A percentile compares a stretch with the other conserved stretches of the same genome.
Conservation (phyloP, 1,140 invertebrate genomes). For the Diorhabda sublineata region DNA sequence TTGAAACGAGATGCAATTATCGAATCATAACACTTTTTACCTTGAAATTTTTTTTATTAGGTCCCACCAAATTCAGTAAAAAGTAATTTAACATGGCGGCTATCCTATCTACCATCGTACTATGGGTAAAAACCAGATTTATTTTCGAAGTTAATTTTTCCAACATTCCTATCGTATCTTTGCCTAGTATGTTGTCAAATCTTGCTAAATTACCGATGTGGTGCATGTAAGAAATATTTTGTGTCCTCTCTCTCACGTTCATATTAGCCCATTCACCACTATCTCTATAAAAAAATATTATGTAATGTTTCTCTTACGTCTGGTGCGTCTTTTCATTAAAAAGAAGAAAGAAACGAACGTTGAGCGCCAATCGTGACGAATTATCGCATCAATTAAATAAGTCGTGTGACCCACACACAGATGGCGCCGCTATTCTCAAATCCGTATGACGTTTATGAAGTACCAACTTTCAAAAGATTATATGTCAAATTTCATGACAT, state of each 20-base stretch:
- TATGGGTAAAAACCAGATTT: constrained; percentile 83
- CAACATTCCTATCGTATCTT: constrained; percentile 81
- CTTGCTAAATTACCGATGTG: constrained; percentile 80
- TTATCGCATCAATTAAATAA: too few relatives aligned
- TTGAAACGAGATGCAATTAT: background rate
- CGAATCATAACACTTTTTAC: constrained; percentile 46
- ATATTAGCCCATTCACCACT: constrained; percentile 72
- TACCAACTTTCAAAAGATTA: too few relatives aligned
- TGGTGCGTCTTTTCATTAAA: too few relatives aligned
- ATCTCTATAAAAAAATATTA: constrained; percentile 52
- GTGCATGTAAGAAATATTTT: constrained; percentile 69
- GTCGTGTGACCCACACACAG: too few relatives aligned
- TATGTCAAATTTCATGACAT: too few relatives aligned
- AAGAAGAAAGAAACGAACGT: too few relatives aligned
- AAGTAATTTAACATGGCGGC: constrained; percentile 96
- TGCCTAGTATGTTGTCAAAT: constrained; percentile 90
- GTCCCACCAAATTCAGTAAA: constrained; percentile 81
- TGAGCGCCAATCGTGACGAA: too few relatives aligned
- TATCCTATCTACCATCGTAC: constrained; percentile 87
- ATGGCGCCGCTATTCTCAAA: too few relatives aligned
- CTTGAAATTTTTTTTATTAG: constrained; percentile 82
- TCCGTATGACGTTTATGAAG: too few relatives aligned
- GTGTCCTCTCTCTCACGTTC: constrained; percentile 67
- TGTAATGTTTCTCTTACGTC: too few relatives aligned
- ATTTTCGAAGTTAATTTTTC: constrained; percentile 81